Evolutionary conservation across 2,797 vertebrate genomes (phyloP).

Genomic region (Rachycentron canadum): DNA sequence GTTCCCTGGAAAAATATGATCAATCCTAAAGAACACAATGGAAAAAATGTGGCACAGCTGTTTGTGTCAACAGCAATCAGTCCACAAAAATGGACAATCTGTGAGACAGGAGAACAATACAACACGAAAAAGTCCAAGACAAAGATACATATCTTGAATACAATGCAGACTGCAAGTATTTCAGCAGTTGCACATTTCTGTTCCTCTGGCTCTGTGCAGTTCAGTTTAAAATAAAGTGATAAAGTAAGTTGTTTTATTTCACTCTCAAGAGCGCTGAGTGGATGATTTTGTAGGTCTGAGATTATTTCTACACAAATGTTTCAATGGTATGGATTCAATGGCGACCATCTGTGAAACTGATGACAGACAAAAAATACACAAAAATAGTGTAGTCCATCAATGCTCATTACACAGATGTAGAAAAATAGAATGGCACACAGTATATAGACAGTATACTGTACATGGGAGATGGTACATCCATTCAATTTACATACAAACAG

Average conservation of each 20-base stretch:
- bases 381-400: not conserved
- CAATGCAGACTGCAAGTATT: not conserved
- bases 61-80: conserved; percentile 26
- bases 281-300: not conserved
- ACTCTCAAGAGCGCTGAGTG: not conserved
- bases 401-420: not conserved
- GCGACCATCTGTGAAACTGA: not conserved
- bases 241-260: not conserved
- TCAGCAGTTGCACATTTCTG: not conserved
- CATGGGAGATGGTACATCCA: not conserved
- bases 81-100: not conserved
- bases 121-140: not conserved
- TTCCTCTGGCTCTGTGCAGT: not conserved
- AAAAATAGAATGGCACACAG: too few species aligned
- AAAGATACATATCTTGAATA: not conserved
- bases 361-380: not conserved
- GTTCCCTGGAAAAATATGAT: not conserved
- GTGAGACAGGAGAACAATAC: not conserved
- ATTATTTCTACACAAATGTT: not conserved
- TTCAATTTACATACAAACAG: not conserved
- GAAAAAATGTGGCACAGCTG: conserved; percentile 46
- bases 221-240: not conserved
- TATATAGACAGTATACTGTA: too few species aligned
- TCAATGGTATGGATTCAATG: not conserved
- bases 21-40: conserved; percentile 1